Evolutionary conservation across 2,888 invertebrate species (phyloP).

Genomic region (Alloplasta piceator): DNA sequence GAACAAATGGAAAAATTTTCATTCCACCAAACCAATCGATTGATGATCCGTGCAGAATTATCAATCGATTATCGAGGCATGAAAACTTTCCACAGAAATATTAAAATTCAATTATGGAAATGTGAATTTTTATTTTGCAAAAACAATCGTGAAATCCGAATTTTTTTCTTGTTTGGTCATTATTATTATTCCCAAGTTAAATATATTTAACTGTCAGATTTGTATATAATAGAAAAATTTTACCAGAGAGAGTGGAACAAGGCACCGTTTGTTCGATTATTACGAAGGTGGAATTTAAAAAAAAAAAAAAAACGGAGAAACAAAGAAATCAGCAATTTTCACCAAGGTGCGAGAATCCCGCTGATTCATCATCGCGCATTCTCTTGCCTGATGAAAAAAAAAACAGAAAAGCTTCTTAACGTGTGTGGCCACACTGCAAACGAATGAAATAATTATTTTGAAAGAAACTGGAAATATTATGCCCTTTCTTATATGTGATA

Average conservation of each 20-base stretch:
- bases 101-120: no score
- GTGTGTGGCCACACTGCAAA: background rate
- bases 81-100: no score
- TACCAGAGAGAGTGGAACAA: slow-evolving; percentile 18
- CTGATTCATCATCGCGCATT: slow-evolving; percentile 30
- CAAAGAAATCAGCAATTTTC: slow-evolving; percentile 33
- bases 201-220: no score
- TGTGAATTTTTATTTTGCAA: no score
- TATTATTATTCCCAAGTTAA: no score
- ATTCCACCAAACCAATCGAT: no score
- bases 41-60: no score
- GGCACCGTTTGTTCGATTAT: slow-evolving; percentile 12
- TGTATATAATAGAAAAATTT: background rate
- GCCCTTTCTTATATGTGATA: background rate
- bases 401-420: background rate
- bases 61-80: no score
- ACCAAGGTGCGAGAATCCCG: slow-evolving; percentile 46
- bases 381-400: background rate
- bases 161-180: no score
- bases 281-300: background rate
- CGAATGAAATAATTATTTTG: slow-evolving; percentile 35
- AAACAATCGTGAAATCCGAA: no score
- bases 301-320: background rate
- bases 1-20: no score
- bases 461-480: slow-evolving; percentile 14